phyloP scores from a whole-genome alignment of 1,140 invertebrate genomes.

The Atopsyche davidsoni region DNA sequence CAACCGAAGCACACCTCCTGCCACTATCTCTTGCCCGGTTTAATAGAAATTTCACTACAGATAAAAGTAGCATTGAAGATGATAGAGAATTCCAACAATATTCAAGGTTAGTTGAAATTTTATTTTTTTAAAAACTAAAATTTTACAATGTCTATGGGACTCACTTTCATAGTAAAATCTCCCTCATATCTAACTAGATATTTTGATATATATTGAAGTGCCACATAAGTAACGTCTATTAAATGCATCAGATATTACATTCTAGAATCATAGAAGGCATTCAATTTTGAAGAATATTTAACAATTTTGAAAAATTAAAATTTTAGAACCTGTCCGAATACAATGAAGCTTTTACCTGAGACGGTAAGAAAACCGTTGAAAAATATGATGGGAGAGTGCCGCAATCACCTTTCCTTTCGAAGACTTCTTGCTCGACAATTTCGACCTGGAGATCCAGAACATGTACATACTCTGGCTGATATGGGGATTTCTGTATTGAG shows the following conservation, averaged over 20 bases:
- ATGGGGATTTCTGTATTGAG: constrained; percentile 94
- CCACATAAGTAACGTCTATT: too few relatives aligned
- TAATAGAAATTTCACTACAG: constrained; percentile 33
- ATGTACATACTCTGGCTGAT: constrained; percentile 77
- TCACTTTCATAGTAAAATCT: too few relatives aligned
- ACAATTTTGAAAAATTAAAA: too few relatives aligned
- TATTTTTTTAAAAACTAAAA: too few relatives aligned
- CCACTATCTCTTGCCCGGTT: constrained; percentile 68
- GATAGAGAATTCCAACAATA: constrained; percentile 22
- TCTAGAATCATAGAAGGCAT: too few relatives aligned
- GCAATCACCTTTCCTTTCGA: constrained; percentile 52
- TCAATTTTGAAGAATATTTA: too few relatives aligned
- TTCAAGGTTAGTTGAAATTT: constrained; percentile 21
- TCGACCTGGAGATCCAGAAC: constrained; percentile 81
- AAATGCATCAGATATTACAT: too few relatives aligned
- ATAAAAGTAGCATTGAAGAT: constrained; percentile 23
- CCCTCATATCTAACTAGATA: too few relatives aligned
- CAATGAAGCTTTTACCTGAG: constrained; percentile 73
- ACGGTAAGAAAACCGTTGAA: constrained; percentile 71
- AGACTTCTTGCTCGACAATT: constrained; percentile 69
- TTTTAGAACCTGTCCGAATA: constrained; percentile 76
- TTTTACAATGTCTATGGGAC: too few relatives aligned
- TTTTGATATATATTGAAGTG: too few relatives aligned
- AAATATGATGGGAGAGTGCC: constrained; percentile 79
- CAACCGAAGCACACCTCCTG: constrained; percentile 94